Evolutionary conservation across 2,113 vertebrate genomes (phyloP).

Genomic region (Vidua macroura): DNA sequence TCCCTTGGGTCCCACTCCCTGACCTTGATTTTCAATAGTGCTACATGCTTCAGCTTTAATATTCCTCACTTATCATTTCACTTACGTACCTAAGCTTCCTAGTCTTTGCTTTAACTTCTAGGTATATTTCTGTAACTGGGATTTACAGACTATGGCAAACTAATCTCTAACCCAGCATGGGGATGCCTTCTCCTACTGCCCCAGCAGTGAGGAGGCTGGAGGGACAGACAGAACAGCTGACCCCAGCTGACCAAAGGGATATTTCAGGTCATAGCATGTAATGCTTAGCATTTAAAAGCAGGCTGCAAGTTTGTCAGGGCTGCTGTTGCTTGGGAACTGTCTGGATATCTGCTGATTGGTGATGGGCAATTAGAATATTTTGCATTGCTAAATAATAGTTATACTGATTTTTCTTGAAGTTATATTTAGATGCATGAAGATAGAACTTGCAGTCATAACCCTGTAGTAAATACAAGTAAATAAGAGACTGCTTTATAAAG

Average conservation of each 20-base stretch:
- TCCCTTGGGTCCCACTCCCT: rapidly evolving
- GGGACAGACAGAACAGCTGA: not conserved
- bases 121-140: not conserved
- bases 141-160: not conserved
- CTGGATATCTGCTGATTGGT: not conserved
- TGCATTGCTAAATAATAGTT: not conserved
- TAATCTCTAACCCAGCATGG: not conserved
- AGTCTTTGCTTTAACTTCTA: not conserved
- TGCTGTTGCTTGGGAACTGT: not conserved
- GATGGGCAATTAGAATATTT: not conserved
- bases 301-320: not conserved
- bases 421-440: not conserved
- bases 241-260: not conserved
- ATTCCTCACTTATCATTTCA: not conserved
- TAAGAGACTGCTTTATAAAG: not conserved
- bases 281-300: not conserved
- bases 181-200: not conserved
- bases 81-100: not conserved
- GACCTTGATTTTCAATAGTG: not conserved
- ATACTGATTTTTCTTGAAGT: not conserved
- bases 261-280: rapidly evolving
- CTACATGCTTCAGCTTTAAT: not conserved
- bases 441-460: not conserved
- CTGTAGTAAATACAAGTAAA: not conserved
- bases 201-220: rapidly evolving